phyloP scores from a whole-genome alignment of 2,888 invertebrate genomes.

The Aleiodes leptofemur region DNA sequence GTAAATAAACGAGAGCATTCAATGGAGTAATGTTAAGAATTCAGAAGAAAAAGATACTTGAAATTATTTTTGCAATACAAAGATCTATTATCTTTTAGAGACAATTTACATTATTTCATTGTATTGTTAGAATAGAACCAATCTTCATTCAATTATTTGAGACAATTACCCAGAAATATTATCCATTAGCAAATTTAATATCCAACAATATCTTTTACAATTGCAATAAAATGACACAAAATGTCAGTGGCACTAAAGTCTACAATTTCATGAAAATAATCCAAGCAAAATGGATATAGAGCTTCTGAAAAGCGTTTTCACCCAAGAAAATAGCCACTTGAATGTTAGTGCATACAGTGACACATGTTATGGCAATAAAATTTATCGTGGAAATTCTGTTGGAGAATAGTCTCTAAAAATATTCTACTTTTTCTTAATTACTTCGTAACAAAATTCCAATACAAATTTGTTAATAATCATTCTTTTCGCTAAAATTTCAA shows the following conservation, averaged over 20 bases:
- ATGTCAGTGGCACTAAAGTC: neutral
- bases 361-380: slow-evolving; percentile 48
- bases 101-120: no score
- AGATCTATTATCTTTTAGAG: no score
- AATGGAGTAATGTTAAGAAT: slow-evolving; percentile 2
- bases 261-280: slow-evolving; percentile 6
- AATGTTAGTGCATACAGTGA: slow-evolving; percentile 26
- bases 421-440: neutral
- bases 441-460: neutral
- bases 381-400: slow-evolving; percentile 43
- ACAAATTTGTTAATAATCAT: neutral
- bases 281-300: neutral
- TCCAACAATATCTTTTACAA: neutral
- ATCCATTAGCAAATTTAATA: neutral
- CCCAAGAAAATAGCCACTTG: slow-evolving; percentile 39
- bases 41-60: neutral
- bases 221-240: neutral
- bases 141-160: slow-evolving; percentile 13
- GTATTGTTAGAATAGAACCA: neutral
- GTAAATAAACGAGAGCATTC: neutral
- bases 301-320: slow-evolving; percentile 14
- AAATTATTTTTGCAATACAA: no score
- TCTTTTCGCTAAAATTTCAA: neutral
- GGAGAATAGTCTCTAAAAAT: slow-evolving; percentile 24
- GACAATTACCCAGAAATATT: slow-evolving; percentile 4